phyloP scores from a whole-genome alignment of 2,113 vertebrate species.

The Vimba vimba region DNA sequence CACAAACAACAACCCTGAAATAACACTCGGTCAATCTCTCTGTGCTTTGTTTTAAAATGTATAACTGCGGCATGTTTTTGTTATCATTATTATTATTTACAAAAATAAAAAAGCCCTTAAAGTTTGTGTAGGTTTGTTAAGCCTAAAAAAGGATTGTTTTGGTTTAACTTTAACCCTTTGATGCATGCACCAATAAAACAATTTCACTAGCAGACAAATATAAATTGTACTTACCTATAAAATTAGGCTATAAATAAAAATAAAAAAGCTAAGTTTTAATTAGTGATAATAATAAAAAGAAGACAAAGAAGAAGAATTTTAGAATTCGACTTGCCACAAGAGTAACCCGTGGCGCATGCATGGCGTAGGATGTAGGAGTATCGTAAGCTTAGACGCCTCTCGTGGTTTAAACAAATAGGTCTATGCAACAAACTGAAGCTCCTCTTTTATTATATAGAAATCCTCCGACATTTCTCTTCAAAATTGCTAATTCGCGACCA shows the following conservation, averaged over 20 bases:
- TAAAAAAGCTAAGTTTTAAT: not conserved
- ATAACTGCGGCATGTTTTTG: not conserved
- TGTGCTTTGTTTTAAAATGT: slow-evolving; percentile 3
- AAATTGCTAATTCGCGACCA: too few species aligned
- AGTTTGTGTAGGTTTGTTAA: not conserved
- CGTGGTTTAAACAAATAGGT: too few species aligned
- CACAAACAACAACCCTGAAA: not conserved
- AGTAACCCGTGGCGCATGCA: too few species aligned
- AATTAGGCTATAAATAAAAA: too few species aligned
- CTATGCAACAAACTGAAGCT: too few species aligned
- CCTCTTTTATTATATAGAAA: too few species aligned
- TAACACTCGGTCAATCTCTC: slow-evolving; percentile 2
- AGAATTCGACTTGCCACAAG: too few species aligned
- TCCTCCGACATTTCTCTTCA: too few species aligned
- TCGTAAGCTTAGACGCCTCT: too few species aligned
- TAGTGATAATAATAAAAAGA: not conserved
- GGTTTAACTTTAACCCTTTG: not conserved
- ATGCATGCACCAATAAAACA: not conserved
- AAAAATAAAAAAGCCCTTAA: not conserved
- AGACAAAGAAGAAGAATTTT: not conserved
- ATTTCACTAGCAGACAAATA: too few species aligned
- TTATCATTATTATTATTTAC: not conserved
- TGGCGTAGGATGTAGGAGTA: too few species aligned
- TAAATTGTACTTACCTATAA: too few species aligned
- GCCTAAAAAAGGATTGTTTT: not conserved